These are phyloP conservation scores for Catharus fuscescens DNA, from an alignment of 2,113 vertebrate species.

Conservation along the genomic window DNA sequence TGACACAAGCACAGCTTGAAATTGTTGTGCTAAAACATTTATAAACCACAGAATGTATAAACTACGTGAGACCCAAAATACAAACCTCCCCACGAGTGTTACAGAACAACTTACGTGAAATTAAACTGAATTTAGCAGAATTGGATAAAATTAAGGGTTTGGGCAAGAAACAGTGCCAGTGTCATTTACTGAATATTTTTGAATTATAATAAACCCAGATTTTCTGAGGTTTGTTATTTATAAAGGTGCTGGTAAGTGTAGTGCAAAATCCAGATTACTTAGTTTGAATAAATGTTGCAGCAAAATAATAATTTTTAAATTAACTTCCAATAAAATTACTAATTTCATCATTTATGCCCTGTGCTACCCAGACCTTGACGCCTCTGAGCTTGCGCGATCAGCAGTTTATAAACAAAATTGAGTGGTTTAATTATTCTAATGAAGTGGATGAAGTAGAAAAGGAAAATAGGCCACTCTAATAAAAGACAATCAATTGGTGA, in stretches of 20 bases:
- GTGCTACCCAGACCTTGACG: background rate
- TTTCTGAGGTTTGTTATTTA: background rate
- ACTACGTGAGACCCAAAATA: fast-evolving
- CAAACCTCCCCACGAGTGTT: background rate
- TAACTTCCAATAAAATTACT: background rate
- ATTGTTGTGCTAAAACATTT: background rate
- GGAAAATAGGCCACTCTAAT: background rate
- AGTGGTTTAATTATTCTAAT: background rate
- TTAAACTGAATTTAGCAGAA: background rate
- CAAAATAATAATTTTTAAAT: background rate
- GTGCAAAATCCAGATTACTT: background rate
- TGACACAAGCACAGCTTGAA: background rate
- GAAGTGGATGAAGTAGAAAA: background rate
- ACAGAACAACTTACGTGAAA: background rate
- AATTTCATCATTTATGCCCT: background rate
- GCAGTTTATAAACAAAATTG: background rate
- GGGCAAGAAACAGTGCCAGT: background rate
- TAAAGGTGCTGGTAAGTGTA: background rate
- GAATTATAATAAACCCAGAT: background rate
- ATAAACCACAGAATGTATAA: background rate
- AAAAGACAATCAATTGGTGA: background rate
- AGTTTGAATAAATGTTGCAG: background rate
- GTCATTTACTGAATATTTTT: fast-evolving
- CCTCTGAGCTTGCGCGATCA: background rate
- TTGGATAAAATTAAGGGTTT: background rate